A percentile compares a stretch with the other conserved stretches of the same genome.
Conservation (phyloP, 1,140 invertebrate genomes). For the Ladona fulva region DNA sequence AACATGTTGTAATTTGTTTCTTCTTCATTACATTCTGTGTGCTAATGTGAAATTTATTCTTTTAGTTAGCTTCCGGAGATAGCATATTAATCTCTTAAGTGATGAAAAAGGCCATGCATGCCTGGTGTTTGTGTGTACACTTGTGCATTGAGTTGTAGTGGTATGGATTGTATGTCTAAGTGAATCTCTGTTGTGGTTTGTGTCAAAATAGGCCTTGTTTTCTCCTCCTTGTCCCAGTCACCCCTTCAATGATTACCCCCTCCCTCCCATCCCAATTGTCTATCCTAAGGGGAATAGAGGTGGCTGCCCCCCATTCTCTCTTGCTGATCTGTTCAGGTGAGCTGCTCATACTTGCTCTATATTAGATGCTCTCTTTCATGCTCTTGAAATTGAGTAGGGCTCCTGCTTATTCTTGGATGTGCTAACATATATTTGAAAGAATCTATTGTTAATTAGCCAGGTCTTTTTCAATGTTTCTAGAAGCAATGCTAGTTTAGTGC, state of each 20-base stretch:
- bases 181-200: background rate
- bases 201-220: background rate
- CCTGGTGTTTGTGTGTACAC: background rate
- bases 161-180: background rate
- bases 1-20: too few relatives aligned
- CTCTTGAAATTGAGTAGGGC: too few relatives aligned
- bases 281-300: background rate
- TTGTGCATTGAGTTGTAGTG: background rate
- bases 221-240: background rate
- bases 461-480: too few relatives aligned
- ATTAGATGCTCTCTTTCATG: too few relatives aligned
- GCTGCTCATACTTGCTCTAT: background rate
- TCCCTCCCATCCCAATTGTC: background rate
- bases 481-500: too few relatives aligned
- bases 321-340: background rate
- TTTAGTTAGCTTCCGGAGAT: background rate
- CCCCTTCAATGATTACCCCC: background rate
- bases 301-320: background rate
- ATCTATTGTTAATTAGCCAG: too few relatives aligned
- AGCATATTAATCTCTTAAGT: background rate
- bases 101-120: background rate
- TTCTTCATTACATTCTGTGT: too few relatives aligned
- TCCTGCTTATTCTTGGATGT: too few relatives aligned
- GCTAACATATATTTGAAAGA: too few relatives aligned
- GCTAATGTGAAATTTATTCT: background rate